Base-by-base conservation (phyloP, 2,888 invertebrate species). In the Cyaniris semiargus region DNA sequence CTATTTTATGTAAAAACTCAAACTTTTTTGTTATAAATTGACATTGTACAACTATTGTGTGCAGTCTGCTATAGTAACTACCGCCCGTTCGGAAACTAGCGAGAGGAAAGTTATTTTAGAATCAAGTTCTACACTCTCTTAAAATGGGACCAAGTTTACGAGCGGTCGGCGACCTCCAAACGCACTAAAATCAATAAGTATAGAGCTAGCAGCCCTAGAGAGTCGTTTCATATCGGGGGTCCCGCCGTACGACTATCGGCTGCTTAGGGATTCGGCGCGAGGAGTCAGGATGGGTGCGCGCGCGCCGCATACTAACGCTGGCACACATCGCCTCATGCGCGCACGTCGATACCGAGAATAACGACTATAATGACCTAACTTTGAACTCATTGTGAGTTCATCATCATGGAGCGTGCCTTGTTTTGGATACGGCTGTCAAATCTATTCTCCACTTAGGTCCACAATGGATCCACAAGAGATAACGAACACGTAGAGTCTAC, bases 221-320 rank as follows among this genome's bases (percentile, higher is more conserved):
- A 21, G 21, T 38, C 10, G 38, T 21, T 21, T 38, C 21, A 44
- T 23, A 38, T 44, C 72, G 38, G 21, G 44, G 44, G 72, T 72
- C 21, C 72, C 4, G 38, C 18, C 38, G 21, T n/a, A 31, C n/a
- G 21, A 3, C 44, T 31, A 5, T 4, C 44, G 10, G n/a, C 21
- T 44, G 44, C 38, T 72, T 23, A 44, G 21, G 72, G 44, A 89
- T 89, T 88, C 89, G 83, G 83, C 86, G 85, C 87, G 86, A 85
- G 86, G 83, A 83, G 82, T 84, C 84, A 86, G 88, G 87, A 89
- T 89, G 80, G 86, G 78, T 78, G 70, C 78, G 85, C 83, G 87
- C 82, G 77, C 76, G 44, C 21, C 81, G 90, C 85, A 90, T 91
- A 83, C 81, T 85, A 89, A 91, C 81, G 80, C 84, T 83, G 90